Evolutionary conservation across 2,888 invertebrate species (phyloP).

Genomic region (Amblyjoppa fuscipennis): DNA sequence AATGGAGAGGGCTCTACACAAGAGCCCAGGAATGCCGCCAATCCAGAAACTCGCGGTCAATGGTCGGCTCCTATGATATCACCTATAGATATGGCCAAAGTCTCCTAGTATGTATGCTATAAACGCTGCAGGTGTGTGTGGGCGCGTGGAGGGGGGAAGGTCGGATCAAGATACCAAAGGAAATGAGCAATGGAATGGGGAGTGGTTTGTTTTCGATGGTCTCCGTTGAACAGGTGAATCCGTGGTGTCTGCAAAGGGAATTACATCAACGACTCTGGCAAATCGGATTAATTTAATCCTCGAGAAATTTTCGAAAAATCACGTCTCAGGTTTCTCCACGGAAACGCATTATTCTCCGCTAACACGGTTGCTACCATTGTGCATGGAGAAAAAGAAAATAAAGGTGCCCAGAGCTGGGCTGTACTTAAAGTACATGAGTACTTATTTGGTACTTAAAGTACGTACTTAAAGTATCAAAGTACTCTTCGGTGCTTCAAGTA

Average conservation of each 20-base stretch:
- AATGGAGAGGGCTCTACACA: conserved; percentile 19
- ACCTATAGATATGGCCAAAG: conserved; percentile 25
- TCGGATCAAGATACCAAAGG: neutral
- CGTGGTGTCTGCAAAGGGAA: conserved; percentile 1
- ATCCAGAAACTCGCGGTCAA: conserved; percentile 59
- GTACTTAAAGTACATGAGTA: too few relatives aligned
- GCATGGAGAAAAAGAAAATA: neutral
- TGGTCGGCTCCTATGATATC: conserved; percentile 48
- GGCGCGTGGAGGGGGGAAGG: conserved; percentile 3
- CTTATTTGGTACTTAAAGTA: too few relatives aligned
- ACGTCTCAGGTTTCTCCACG: neutral
- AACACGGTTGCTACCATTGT: neutral
- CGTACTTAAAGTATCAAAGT: too few relatives aligned
- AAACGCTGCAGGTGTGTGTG: neutral
- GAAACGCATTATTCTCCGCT: neutral
- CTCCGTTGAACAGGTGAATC: conserved; percentile 16
- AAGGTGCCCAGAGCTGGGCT: too few relatives aligned
- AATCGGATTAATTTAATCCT: conserved; percentile 1
- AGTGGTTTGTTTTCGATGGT: conserved; percentile 17
- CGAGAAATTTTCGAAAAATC: neutral
- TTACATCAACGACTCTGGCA: neutral
- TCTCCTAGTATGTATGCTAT: neutral
- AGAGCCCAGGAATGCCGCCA: conserved; percentile 65
- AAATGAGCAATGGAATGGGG: neutral
- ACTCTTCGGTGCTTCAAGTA: too few relatives aligned